These are phyloP conservation scores for Syrrhaptes paradoxus DNA, from an alignment of 2,113 vertebrate species.

Conservation along the genomic window DNA sequence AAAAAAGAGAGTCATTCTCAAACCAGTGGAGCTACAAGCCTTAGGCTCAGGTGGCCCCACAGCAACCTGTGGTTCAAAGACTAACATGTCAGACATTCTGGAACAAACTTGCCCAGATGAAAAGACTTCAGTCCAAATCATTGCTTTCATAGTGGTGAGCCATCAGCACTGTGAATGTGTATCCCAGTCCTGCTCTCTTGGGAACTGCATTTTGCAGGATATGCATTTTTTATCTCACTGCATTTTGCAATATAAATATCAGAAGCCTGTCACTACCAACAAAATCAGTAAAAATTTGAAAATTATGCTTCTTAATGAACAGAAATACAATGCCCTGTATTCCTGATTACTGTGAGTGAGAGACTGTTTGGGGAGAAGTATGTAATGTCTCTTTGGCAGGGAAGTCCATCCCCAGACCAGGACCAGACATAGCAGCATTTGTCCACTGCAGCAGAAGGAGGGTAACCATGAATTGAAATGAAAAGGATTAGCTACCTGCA, in stretches of 20 bases:
- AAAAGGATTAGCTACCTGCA: not conserved
- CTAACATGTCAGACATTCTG: not conserved
- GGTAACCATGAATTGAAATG: not conserved
- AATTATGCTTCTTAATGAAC: not conserved
- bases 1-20: not conserved
- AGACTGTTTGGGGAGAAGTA: not conserved
- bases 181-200: not conserved
- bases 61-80: not conserved
- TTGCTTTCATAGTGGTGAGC: not conserved
- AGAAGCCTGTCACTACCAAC: not conserved
- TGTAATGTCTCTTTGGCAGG: not conserved
- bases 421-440: not conserved
- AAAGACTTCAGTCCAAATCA: not conserved
- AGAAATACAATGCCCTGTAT: not conserved
- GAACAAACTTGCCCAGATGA: not conserved
- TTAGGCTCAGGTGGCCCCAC: not conserved
- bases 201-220: not conserved
- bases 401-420: not conserved
- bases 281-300: not conserved
- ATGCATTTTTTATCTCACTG: not conserved
- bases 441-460: not conserved
- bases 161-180: not conserved
- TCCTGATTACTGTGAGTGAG: not conserved
- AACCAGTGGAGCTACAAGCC: not conserved
- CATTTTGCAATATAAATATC: not conserved